Evolutionary conservation across 2,113 vertebrate species (phyloP), one percentile per base, ranked within the genome.

Genomic region (Geococcyx californianus): DNA sequence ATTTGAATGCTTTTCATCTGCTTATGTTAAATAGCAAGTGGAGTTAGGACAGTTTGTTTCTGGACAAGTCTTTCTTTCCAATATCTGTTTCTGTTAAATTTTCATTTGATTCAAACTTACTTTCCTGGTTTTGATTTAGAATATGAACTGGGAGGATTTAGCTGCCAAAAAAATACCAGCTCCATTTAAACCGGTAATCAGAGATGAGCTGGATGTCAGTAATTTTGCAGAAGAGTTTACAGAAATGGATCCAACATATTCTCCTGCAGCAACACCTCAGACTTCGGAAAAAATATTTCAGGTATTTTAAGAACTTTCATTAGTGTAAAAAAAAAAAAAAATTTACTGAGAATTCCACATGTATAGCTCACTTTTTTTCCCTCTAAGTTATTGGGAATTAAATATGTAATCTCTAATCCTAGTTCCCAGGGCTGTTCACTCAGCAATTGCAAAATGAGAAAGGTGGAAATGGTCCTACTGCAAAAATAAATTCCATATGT

Each of bases 141-240:
- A 98, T 97, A 98, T 99, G 70, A 99, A 98, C 91, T 99, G 99
- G 99, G 98, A 99, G 89, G 99, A 99, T 95, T 97, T 99, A 97
- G 99, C 99, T 47, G 99, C 98, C 51, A 99, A 99, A 96, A 99
- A 98, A 97, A 98, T 99, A 29, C 92, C 98, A 4, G 99, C 99
- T 34, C 99, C 99, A 2, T 99, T 99, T 98, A 99, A 99, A 94
- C 99, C 99, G 0, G 99, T 99, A 81, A 99, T 99, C 81, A 98
- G 99, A 76, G 99, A 99, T 40, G 99, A 99, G 69, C 92, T 99
- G 91, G 99, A 99, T 45, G 99, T 99, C 94, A 99, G 99, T 90
- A 99, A 99, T 97, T 99, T 99, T 96, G 99, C 99, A 4, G 99
- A 99, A 11, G 99, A 99, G 94, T 99, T 99, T 98, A 99, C 99